These are phyloP conservation scores for Lasioglossum calceatum DNA, from an alignment of 2,888 invertebrate genomes.

Conservation along the genomic window DNA sequence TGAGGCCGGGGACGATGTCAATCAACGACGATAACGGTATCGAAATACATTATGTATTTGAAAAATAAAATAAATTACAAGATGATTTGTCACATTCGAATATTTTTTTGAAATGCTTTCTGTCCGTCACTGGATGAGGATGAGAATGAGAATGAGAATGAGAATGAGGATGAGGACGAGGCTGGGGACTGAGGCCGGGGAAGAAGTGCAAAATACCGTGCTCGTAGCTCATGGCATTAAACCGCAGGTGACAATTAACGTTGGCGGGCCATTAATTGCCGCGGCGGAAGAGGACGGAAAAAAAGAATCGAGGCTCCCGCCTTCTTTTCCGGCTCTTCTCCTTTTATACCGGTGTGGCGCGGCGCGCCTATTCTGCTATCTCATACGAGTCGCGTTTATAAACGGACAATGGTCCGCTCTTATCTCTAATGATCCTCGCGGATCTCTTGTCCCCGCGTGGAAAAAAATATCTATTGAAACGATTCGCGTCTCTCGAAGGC, in stretches of 20 bases:
- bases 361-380: constrained; percentile 50
- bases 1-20: not conserved
- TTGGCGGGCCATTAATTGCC: constrained; percentile 63
- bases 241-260: constrained; percentile 64
- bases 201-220: constrained; percentile 48
- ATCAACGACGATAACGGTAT: too few species aligned
- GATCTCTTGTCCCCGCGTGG: constrained; percentile 52
- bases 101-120: not conserved
- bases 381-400: constrained; percentile 63
- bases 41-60: too few species aligned
- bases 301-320: constrained; percentile 42
- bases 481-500: constrained; percentile 53
- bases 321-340: constrained; percentile 39
- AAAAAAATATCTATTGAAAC: constrained; percentile 62
- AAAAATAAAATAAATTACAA: too few species aligned
- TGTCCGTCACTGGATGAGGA: not conserved
- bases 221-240: constrained; percentile 54
- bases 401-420: constrained; percentile 63
- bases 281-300: constrained; percentile 27
- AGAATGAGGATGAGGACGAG: too few species aligned
- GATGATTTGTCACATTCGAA: not conserved
- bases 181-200: not conserved
- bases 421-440: constrained; percentile 68
- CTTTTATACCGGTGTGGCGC: constrained; percentile 41
- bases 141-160: not conserved